phyloP scores from a whole-genome alignment of 2,888 invertebrate genomes.

The Drosophila macrothrix region DNA sequence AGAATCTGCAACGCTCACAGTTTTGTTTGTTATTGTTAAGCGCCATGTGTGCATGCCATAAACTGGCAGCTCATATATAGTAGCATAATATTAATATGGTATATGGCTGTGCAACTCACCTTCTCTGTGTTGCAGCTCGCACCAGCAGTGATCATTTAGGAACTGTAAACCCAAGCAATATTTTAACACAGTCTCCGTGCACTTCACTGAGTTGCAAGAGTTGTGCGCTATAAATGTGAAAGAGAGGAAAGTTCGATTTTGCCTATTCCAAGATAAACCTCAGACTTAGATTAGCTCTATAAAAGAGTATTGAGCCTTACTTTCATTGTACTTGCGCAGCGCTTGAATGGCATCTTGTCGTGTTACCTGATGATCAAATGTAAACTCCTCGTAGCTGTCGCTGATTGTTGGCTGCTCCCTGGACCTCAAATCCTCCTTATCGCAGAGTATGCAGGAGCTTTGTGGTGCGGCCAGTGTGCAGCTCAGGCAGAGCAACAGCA shows the following conservation, averaged over 20 bases:
- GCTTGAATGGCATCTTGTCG: slow-evolving; percentile 82
- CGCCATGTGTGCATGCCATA: slow-evolving; percentile 52
- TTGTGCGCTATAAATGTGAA: slow-evolving; percentile 65
- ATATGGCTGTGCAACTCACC: slow-evolving; percentile 72
- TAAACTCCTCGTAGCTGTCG: slow-evolving; percentile 80
- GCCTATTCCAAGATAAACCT: background rate
- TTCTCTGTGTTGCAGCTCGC: slow-evolving; percentile 83
- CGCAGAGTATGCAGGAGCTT: slow-evolving; percentile 78
- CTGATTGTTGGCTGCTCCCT: slow-evolving; percentile 54
- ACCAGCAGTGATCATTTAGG: slow-evolving; percentile 85
- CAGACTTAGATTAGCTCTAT: background rate
- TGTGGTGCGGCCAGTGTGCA: slow-evolving; percentile 71
- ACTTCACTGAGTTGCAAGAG: slow-evolving; percentile 78
- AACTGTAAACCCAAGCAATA: slow-evolving; percentile 84
- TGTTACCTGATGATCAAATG: slow-evolving; percentile 84
- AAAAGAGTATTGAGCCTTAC: slow-evolving; percentile 58
- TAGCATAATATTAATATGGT: slow-evolving; percentile 18
- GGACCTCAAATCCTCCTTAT: slow-evolving; percentile 74
- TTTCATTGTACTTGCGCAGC: slow-evolving; percentile 77
- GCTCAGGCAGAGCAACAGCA: slow-evolving; percentile 34
- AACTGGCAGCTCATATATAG: slow-evolving; percentile 54
- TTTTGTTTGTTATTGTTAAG: slow-evolving; percentile 56
- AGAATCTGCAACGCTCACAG: slow-evolving; percentile 51
- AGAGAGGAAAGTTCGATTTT: background rate
- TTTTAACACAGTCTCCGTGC: slow-evolving; percentile 75